Evolutionary conservation across 2,797 vertebrate species (phyloP), one percentile per base, ranked within the genome.

Genomic region (Anableps anableps): DNA sequence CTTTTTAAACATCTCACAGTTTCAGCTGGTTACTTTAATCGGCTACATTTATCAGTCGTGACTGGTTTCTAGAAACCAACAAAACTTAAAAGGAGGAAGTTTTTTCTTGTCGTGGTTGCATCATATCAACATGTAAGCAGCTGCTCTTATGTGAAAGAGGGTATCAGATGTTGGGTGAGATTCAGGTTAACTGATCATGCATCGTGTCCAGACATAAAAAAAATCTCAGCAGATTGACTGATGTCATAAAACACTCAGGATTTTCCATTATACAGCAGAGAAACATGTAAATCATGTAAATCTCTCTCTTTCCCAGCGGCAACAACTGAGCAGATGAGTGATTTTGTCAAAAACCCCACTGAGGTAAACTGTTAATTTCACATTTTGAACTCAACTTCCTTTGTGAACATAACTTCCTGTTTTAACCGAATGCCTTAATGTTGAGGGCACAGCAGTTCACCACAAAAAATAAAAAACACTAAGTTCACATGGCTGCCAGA

Each of bases 311-410:
- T 62, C 16, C 29, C 14, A 31, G 58, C 29, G 21, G 17, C 19
- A 66, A 11, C 62, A 41, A 23, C 23, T 19, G 21, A 23, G 21
- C 64, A 68, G 16, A 66, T 26, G 64, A 68, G 36, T 38, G 64
- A 68, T 38, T 10, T 8, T 26, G 64, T 68, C 64, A 0, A 19
- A 23, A 19, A n/a, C 8, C 29, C 64, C 48, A 48, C 23, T 14
- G 34, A 43, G 26, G 23, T 74, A 10, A 47, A 21, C 6, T 38
- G 48, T 53, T 41, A 50, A 13, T 16, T 41, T 68, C 23, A 68
- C 10, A 26, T n/a, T 68, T 13, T 26, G 4, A 70, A 70, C 76
- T 45, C 38, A 23, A 53, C 51, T 77, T 77, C 48, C 76, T 77
- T 19, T 41, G 48, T 4, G 16, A 51, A 51, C 50, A 5, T 55